Base-by-base conservation (phyloP, 2,797 vertebrate genomes). In the Masticophis lateralis region DNA sequence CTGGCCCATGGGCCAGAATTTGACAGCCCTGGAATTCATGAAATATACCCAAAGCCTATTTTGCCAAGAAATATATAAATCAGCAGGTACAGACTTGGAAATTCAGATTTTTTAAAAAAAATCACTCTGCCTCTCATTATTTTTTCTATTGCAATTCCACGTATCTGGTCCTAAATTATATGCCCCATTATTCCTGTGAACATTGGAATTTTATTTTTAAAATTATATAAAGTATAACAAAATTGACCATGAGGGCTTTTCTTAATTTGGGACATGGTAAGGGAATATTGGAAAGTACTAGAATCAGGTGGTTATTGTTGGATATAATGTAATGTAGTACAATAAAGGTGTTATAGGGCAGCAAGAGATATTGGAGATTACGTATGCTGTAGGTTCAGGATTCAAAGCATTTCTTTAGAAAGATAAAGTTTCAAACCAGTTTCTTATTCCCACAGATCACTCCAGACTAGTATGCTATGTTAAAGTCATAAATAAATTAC, bases 401-500 rank as follows among this genome's bases (percentile, higher is more conserved):
- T 79, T 79, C 74, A 43, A 22, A 79, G 37, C 74, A 79, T 43
- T 79, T 43, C 86, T 79, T 79, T 91, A 63, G 61, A 25, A 27
- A 37, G 43, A 55, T 27, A 88, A n/a, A 60, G 63, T 25, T 56
- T 51, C 13, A 13, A 37, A 86, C 25, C n/a, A 18, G 27, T 59
- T 86, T 32, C 14, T 20, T 14, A 47, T n/a, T 59, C 53, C 28
- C 53, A 57, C 9, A 57, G 25, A 74, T 60, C 28, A 28, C 9
- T 28, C 22, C 47, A 69, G 25, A 60, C 20, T 53, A 22, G 0
- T 10, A 57, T 4, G 16, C 32, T 18, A 47, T 27, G 22, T 51
- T 87, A 55, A 89, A 66, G 18, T 83, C 32, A 91, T 91, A 95
- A 95, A 97, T 57, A 92, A 96, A 92, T 94, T 92, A 96, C 93